Evolutionary conservation across 2,113 vertebrate species (phyloP).

Genomic region (Mus pahari): DNA sequence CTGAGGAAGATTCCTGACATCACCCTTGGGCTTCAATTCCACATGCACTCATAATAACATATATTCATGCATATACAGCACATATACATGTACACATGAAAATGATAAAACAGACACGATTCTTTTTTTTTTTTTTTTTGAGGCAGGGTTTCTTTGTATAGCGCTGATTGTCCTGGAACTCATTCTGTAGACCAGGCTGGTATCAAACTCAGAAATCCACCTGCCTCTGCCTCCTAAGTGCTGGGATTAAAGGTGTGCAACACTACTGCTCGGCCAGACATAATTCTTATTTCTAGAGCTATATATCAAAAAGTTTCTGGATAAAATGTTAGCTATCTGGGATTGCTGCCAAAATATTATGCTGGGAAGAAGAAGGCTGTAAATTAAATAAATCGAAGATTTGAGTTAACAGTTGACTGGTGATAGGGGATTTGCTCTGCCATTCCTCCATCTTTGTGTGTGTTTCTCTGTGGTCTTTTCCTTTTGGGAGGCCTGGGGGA

Average conservation of each 20-base stretch:
- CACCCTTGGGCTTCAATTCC: no score
- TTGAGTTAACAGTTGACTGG: neutral
- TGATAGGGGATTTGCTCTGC: neutral
- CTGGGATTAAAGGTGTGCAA: no score
- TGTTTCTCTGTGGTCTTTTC: neutral
- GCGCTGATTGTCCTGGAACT: no score
- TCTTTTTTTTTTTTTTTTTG: no score
- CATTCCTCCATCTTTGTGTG: neutral
- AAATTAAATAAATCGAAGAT: neutral
- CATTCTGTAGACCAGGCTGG: no score
- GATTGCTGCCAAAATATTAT: slow-evolving; percentile 12
- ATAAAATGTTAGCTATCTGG: slow-evolving; percentile 1
- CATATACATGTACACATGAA: neutral
- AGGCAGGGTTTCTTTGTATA: no score
- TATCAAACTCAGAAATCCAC: no score
- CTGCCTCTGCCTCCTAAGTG: no score
- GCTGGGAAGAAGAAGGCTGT: neutral
- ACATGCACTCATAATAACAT: neutral
- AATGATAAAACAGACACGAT: neutral
- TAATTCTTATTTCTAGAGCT: neutral
- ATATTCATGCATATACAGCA: neutral
- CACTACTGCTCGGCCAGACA: no score
- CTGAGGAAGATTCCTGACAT: neutral
- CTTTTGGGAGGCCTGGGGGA: neutral
- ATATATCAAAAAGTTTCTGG: slow-evolving; percentile 22